Base-by-base conservation (phyloP, 2,888 invertebrate species). In the Druceiella hillmani region DNA sequence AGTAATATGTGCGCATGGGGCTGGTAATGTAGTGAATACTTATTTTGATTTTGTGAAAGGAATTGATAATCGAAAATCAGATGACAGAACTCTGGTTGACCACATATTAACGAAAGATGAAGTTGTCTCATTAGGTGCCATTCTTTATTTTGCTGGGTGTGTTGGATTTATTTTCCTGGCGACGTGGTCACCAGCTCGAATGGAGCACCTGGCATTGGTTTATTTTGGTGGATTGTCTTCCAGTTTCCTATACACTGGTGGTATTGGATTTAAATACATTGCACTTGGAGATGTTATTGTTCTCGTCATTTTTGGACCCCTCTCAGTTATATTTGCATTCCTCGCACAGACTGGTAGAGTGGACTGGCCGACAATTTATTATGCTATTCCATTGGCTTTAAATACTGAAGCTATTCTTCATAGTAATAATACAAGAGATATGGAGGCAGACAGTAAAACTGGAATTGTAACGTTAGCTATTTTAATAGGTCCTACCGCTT, bases 381-480 rank as follows among this genome's bases (percentile, higher is more conserved):
- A 94, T 67, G 93, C 94, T 14, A 82, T 95, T 53, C 95, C 95
- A 4, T 65, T 97, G 44, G 94, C 95, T 6, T 65, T 97, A 13
- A 94, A 93, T 55, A 93, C 93, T 2, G 95, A 94, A 62, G 94
- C 94, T 33, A 94, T 95, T 55, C 70, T 97, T 39, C 95, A 95
- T 59, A 88, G 91, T 55, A 97, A 95, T 59, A 95, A 97, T 59
- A 91, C 93, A 1, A 77, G 94, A 49, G 94, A 95, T 66, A 77
- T 88, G 49, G 90, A 91, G 55, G 82, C 82, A 41, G 95, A 95
- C 57, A 78, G 81, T 44, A 81, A 80, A 58, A 94, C 89, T 31
- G 93, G 93, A 45, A 93, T 94, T 53, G 91, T 95, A 1, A 97
- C 95, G 10, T 66, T 95, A 52, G 93, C 95, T n/a, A 94, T 95